Evolutionary conservation across 2,113 vertebrate species (phyloP).

Genomic region (Sturnira hondurensis): DNA sequence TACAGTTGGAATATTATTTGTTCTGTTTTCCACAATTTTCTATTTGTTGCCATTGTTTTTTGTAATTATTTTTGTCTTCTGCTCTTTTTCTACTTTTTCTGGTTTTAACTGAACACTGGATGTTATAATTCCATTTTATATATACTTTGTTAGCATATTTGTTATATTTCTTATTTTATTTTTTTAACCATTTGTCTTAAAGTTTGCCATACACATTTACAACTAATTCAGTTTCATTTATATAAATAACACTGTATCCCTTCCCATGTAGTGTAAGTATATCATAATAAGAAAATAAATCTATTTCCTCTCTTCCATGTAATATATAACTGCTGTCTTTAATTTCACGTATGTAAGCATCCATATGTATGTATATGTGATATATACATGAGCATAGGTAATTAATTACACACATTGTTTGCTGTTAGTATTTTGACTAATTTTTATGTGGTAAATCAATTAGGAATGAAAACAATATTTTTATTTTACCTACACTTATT

Average conservation of each 20-base stretch:
- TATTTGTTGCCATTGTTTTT: not conserved
- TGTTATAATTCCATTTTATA: not conserved
- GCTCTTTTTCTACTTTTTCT: not conserved
- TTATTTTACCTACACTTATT: not conserved
- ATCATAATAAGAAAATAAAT: not conserved
- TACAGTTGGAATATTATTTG: not conserved
- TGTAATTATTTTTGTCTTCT: not conserved
- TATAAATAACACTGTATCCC: not conserved
- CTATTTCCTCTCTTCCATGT: not conserved
- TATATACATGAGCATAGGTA: not conserved
- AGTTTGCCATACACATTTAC: not conserved
- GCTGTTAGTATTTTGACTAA: not conserved
- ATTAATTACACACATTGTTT: not conserved
- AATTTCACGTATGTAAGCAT: not conserved
- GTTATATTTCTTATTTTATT: no score
- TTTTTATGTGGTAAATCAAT: not conserved
- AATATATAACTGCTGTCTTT: not conserved
- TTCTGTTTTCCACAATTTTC: not conserved
- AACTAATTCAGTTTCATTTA: not conserved
- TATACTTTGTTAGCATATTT: not conserved
- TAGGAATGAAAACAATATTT: not conserved
- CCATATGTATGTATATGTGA: not conserved
- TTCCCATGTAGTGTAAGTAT: not conserved
- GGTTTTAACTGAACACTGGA: not conserved
- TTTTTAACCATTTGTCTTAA: not conserved